Conservation (phyloP, 1,140 invertebrate species). For the Lycorma delicatula region DNA sequence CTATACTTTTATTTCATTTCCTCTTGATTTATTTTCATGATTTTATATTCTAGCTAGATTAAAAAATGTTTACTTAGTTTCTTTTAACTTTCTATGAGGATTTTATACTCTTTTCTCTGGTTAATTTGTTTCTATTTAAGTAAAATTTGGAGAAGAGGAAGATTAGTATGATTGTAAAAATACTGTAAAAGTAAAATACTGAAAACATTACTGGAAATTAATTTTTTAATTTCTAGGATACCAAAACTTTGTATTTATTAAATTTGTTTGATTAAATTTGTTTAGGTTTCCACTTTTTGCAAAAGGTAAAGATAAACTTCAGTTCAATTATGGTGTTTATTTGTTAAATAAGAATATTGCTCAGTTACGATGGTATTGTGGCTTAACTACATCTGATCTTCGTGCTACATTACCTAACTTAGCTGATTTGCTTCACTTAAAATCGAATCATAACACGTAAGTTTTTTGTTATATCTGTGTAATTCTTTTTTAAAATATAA, state of each 20-base stretch:
- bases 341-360: constrained; percentile 83
- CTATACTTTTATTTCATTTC: too few relatives aligned
- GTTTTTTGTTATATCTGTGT: too few relatives aligned
- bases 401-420: constrained; percentile 66
- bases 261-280: constrained; percentile 23
- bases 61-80: too few relatives aligned
- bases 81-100: too few relatives aligned
- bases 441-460: constrained; percentile 20
- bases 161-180: too few relatives aligned
- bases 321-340: constrained; percentile 76
- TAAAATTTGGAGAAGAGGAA: too few relatives aligned
- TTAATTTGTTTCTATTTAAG: too few relatives aligned
- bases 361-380: constrained; percentile 66
- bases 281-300: constrained; percentile 69
- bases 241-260: constrained; percentile 8
- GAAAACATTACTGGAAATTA: neutral
- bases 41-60: too few relatives aligned
- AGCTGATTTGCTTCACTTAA: constrained; percentile 46
- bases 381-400: constrained; percentile 57
- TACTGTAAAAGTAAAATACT: neutral
- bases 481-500: too few relatives aligned
- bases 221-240: neutral
- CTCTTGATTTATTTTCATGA: too few relatives aligned
- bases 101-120: too few relatives aligned
- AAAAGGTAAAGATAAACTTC: constrained; percentile 60